Base-by-base conservation (phyloP, 2,113 vertebrate species). In the Tautogolabrus adspersus region DNA sequence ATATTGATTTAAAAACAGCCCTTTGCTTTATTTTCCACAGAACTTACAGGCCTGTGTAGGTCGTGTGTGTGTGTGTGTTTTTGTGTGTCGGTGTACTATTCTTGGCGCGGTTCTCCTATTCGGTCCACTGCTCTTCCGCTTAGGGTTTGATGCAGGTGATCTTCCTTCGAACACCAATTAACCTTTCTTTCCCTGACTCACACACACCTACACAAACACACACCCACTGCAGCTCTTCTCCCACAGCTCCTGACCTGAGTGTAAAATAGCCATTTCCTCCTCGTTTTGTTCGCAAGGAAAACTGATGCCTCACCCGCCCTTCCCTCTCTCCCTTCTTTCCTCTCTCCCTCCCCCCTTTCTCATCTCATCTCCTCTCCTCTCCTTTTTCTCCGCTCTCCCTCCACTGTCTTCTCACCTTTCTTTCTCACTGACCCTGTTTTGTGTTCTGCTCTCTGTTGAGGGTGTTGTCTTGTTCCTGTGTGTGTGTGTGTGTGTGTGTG, bases 221-320 rank as follows among this genome's bases (percentile, higher is more conserved):
- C 65, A 47, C 64, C 72, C 60, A 30, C 72, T 60, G 72, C 71
- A 78, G 38, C 64, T 56, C 15, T 49, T 60, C 86, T 85, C 83
- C 84, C 89, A 81, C 74, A 61, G 81, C 77, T 83, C 75, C 80
- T 89, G 88, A 90, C 86, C 86, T 72, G 69, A 72, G 87, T 89
- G 79, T 89, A 85, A 89, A 89, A 91, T 77, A 77, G 76, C 72
- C 15, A 4, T 82, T 89, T 87, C 90, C 83, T 87, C 76, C 82
- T 72, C 30, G 74, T 85, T 90, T 89, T 87, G 77, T 89, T 90
- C 75, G 34, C 82, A 77, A 71, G 69, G 90, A 88, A 93, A 93
- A 71, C 76, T 58, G 88, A 92, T 88, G 78, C 87, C 74, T 85
- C 42, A 15, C 52, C 56, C 22, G 23, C 82, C 72, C 70, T 77